phyloP scores from a whole-genome alignment of 2,113 vertebrate species.

The Rhadina sibilatrix region DNA sequence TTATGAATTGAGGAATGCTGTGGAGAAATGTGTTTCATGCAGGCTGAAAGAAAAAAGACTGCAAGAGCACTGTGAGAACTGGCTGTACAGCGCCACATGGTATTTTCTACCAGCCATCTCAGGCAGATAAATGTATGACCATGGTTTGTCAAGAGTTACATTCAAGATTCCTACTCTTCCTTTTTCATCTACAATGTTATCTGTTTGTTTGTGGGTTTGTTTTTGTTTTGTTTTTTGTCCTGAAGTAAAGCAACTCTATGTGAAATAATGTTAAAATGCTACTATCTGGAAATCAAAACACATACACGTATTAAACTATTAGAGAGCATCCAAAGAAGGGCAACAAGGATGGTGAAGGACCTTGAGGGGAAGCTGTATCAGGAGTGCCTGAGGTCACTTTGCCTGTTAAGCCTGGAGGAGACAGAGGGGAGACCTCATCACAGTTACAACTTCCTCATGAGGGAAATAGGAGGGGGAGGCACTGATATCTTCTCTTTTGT shows the following conservation, averaged over 20 bases:
- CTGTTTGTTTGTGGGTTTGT: not conserved
- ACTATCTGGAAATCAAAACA: not conserved
- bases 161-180: not conserved
- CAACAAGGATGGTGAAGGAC: not conserved
- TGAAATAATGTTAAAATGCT: not conserved
- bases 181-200: not conserved
- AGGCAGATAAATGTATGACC: not conserved
- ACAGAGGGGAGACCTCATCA: not conserved
- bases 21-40: not conserved
- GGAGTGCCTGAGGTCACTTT: fast-evolving
- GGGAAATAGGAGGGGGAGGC: fast-evolving
- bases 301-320: fast-evolving
- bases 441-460: fast-evolving
- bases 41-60: not conserved
- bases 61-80: not conserved
- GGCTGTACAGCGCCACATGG: fast-evolving
- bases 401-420: not conserved
- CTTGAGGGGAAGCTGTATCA: not conserved
- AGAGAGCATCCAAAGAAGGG: fast-evolving
- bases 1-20: not conserved
- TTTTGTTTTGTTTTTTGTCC: not conserved
- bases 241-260: not conserved
- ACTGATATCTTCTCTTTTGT: not conserved
- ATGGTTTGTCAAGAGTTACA: not conserved
- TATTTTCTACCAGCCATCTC: not conserved